Evolutionary conservation across 2,888 invertebrate genomes (phyloP), one percentile per base, ranked within the genome.

Genomic region (Polia nebulosa): DNA sequence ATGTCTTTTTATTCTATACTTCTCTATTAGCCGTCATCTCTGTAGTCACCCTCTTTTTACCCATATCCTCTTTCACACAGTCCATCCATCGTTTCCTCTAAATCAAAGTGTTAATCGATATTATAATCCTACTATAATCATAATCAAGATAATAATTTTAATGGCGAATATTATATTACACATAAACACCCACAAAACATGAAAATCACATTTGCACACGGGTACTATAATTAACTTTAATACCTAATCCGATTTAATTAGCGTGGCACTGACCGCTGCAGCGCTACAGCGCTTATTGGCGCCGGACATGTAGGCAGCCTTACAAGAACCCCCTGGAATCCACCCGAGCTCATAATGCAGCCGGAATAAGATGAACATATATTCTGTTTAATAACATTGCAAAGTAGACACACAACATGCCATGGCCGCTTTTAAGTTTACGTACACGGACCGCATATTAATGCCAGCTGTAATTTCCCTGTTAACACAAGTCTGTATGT

Each of bases 301-400:
- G 64, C 65, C 58, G 36, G 59, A 74, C 71, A 69, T 75, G 76
- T 47, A 72, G 63, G 77, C 79, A 70, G 63, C 75, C 77, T 76
- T 80, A 81, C 76, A 80, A 86, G 78, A 73, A 70, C 69, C 61
- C 62, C 73, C 58, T 63, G 77, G 82, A 80, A 80, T 82, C 72
- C 64, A 75, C 72, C 61, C 63, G 61, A 79, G 71, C 67, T 69
- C 76, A 76, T 79, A 82, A 76, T 76, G 73, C 72, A 81, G 65
- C 66, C 62, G 64, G 76, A 71, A 67, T 76, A 79, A 73, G 65
- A 68, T 59, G 62, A 59, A 72, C 70, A 62, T 69, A 67, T 76
- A 79, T 81, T 67, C 51, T 20, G 53, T 60, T 72, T 78, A 81
- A 81, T 78, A 69, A 81, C 57, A 76, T 64, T 71, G 65, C 65